Evolutionary conservation across 1,140 invertebrate genomes (phyloP), one percentile per base, ranked within the genome.

Genomic region (Lanistes nyassanus): DNA sequence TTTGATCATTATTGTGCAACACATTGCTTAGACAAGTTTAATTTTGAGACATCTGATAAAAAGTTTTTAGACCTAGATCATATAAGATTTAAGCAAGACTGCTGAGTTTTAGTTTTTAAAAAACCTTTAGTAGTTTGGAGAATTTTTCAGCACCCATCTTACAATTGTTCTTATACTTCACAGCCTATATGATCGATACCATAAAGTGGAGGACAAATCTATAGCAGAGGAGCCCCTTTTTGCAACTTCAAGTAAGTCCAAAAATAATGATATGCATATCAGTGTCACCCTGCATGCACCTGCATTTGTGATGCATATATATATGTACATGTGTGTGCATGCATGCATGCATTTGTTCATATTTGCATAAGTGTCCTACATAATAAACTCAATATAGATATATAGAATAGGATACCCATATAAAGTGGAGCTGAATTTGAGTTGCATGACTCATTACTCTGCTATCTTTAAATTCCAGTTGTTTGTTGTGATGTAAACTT

Each of bases 181-280:
- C 70, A 84, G 83, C 67, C 74, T 82, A 69, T 83, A 79, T 66
- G 80, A 81, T 68, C 80, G 75, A 71, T 84, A 84, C 26, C 78
- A 80, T 36, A 77, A 70, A 47, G 80, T 82, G 7, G 69, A 70
- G 16, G 71, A 76, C 21, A 74, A n/a, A 9, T 76, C 80, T 3
- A 67, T 76, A 6, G 69, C 79, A 53, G 80, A 84, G 21, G 81
- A 84, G 64, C 76, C 76, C 39, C 67, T 84, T 37, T 84, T 84
- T 76, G 66, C 60, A 13, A 76, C 74, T 19, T 53, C 65, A 58
- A 62, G 77, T 81, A 76, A 77, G 76, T 78, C 36, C 23, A n/a
- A 56, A 56, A n/a, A n/a, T n/a, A n/a, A n/a, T 37, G 34, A 19
- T 19, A 0, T 70, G 34, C 1, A 42, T 66, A 16, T 36, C 23